These are phyloP conservation scores for Corythornis madagascariensis DNA, from an alignment of 2,113 vertebrate species.

Conservation along the genomic window DNA sequence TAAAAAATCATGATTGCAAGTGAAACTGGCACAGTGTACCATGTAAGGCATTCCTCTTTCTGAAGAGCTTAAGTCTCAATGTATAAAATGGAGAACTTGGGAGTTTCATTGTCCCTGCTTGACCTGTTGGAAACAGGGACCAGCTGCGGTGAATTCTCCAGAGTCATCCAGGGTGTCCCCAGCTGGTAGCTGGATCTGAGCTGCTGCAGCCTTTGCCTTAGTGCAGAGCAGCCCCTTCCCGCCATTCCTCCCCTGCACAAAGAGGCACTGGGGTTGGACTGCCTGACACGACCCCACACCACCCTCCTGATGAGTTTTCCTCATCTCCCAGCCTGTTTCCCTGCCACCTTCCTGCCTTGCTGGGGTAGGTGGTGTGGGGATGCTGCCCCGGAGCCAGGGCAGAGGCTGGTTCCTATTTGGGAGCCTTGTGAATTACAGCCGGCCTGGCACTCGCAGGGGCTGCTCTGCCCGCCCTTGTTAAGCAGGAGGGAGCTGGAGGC, in stretches of 20 bases:
- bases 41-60: not conserved
- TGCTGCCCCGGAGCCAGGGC: not conserved
- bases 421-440: constrained; percentile 70
- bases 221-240: not conserved
- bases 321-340: not conserved
- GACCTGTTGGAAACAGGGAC: not conserved
- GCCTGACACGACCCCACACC: not conserved
- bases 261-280: accelerated
- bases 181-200: not conserved
- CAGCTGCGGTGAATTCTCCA: constrained; percentile 20
- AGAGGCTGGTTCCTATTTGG: constrained; percentile 68
- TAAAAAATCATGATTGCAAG: not conserved
- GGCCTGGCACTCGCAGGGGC: constrained; percentile 59
- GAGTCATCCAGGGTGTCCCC: constrained; percentile 25
- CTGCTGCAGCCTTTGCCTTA: not conserved
- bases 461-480: constrained; percentile 64
- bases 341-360: not conserved
- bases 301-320: accelerated
- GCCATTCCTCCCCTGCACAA: not conserved
- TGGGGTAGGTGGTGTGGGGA: not conserved
- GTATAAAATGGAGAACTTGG: not conserved
- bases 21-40: not conserved
- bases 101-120: constrained; percentile 24
- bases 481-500: constrained; percentile 69
- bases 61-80: not conserved